Evolutionary conservation across 2,113 vertebrate genomes (phyloP), one percentile per base, ranked within the genome.

Genomic region (Malaclemys terrapin): DNA sequence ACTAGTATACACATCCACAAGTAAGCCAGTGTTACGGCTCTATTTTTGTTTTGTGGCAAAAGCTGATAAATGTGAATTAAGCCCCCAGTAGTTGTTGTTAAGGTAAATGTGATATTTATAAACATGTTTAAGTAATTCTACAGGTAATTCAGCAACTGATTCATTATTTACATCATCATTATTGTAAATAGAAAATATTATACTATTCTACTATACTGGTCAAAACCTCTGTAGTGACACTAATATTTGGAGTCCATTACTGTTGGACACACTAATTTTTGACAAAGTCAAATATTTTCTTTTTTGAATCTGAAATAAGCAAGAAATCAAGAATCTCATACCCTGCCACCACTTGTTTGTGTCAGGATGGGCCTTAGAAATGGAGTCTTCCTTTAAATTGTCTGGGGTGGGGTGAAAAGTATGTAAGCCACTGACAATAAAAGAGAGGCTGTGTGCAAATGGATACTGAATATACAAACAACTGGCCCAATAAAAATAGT

Each of bases 1-100:
- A 98, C 98, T 98, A 98, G 98, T 98, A 98, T 98, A 98, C 97
- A 98, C 98, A 96, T 98, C 98, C 93, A 98, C 98, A 98, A 98
- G 98, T 98, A 98, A 98, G 98, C 98, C 97, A 85, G 96, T 95
- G 87, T 82, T 88, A 89, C 1, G 88, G 97, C 98, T 97, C 94
- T 94, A 80, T 94, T 96, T 96, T 90, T 97, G 95, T 98, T 97
- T 97, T 98, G 95, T 98, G 97, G 93, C 94, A 76, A 96, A 97
- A 97, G 79, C 87, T 89, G 91, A 56, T 95, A 49, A 84, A 84
- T 96, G 95, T 96, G 52, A 93, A 96, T 96, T 88, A 79, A 49
- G 11, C 93, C 95, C 91, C 95, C 95, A 24, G 76, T 78, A 75
- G 78, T 54, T 94, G 56, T 81, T 85, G 10, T 5, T 38, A 13